phyloP scores from a whole-genome alignment of 2,113 vertebrate genomes.

The Loxodonta africana region DNA sequence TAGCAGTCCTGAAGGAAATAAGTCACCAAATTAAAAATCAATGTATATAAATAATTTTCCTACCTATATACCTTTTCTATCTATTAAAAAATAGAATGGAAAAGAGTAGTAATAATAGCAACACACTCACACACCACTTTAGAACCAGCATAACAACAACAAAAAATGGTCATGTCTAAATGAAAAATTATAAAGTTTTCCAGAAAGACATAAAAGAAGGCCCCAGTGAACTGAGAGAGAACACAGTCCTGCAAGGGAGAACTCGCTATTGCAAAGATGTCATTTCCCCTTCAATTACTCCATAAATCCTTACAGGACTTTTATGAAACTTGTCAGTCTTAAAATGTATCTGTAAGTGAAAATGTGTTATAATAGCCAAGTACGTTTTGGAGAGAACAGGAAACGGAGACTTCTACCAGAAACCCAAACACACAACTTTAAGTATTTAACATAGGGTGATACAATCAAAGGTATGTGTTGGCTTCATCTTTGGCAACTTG shows the following conservation, averaged over 20 bases:
- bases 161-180: neutral
- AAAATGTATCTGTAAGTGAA: conserved; percentile 25
- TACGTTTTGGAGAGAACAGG: neutral
- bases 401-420: neutral
- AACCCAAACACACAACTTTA: neutral
- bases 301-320: conserved; percentile 60
- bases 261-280: conserved; percentile 58
- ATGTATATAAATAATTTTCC: neutral
- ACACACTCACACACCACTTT: neutral
- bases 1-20: neutral
- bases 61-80: neutral
- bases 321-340: conserved; percentile 38
- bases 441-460: neutral
- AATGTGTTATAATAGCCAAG: neutral
- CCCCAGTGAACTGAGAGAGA: conserved; percentile 22
- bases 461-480: neutral
- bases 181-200: conserved; percentile 5
- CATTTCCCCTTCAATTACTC: conserved; percentile 66
- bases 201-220: conserved; percentile 53
- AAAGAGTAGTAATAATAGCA: neutral
- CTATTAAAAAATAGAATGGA: neutral
- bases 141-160: conserved; percentile 17
- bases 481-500: neutral
- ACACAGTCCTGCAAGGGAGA: conserved; percentile 30
- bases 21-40: neutral